Percentiles rank a stretch among this genome's conserved stretches.
These are phyloP conservation scores for Acridotheres tristis DNA, from an alignment of 2,797 vertebrate species.

Conservation along the genomic window DNA sequence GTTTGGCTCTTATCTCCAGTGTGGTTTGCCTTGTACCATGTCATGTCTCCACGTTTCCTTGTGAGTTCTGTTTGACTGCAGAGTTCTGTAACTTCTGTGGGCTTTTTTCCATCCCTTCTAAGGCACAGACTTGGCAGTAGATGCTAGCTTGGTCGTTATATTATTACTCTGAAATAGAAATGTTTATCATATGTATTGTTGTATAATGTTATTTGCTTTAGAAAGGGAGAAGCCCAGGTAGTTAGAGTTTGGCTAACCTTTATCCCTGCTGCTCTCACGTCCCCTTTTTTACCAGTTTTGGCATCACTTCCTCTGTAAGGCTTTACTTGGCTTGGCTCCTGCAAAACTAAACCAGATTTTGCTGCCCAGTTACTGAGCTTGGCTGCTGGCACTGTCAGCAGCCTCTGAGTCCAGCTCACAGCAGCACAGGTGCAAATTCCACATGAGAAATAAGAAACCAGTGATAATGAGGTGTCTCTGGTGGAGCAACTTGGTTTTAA, in stretches of 20 bases:
- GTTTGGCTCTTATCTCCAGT: neutral
- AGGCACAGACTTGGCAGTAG: conserved; percentile 28
- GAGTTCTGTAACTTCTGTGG: conserved; percentile 13
- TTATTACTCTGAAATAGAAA: neutral
- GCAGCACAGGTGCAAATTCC: neutral
- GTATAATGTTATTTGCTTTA: neutral
- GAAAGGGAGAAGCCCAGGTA: neutral
- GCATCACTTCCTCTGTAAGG: neutral
- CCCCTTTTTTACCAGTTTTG: neutral
- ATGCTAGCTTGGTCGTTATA: neutral
- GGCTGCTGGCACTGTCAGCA: neutral
- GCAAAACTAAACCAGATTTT: neutral
- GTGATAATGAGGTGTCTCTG: neutral
- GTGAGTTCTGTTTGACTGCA: conserved; percentile 37
- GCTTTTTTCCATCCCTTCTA: conserved; percentile 66
- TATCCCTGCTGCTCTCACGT: neutral
- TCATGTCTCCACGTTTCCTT: neutral
- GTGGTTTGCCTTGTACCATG: neutral
- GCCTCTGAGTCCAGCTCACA: neutral
- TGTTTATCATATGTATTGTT: neutral
- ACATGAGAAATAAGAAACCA: neutral
- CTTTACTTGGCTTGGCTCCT: neutral
- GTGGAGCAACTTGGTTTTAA: neutral
- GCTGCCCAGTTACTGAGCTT: neutral
- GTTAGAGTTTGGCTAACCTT: neutral